A percentile compares a stretch with the other conserved stretches of the same genome.
Evolutionary conservation across 2,888 invertebrate species (phyloP).

Genomic region (Ephialtes manifestator): DNA sequence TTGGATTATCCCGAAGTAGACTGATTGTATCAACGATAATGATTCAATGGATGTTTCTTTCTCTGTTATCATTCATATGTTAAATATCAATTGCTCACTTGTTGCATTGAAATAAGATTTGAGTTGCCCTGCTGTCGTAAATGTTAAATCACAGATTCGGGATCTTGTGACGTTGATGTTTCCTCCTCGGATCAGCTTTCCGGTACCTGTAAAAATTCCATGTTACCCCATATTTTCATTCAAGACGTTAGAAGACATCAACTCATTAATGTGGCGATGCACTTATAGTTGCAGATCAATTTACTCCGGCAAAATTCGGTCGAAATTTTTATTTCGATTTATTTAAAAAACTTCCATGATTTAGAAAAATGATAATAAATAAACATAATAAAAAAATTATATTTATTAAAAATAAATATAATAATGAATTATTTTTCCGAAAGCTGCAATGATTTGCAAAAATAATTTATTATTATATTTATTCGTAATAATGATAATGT

Average conservation of each 20-base stretch:
- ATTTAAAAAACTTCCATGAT: too few relatives aligned
- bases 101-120: conserved; percentile 43
- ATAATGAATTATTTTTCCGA: too few relatives aligned
- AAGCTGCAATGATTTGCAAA: too few relatives aligned
- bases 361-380: too few relatives aligned
- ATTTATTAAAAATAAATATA: too few relatives aligned
- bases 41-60: conserved; percentile 2
- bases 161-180: conserved; percentile 59
- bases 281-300: too few relatives aligned
- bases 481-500: too few relatives aligned
- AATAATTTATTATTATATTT: too few relatives aligned
- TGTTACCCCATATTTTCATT: conserved; percentile 1
- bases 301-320: too few relatives aligned
- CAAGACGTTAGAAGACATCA: background rate
- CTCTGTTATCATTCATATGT: conserved; percentile 31
- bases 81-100: conserved; percentile 54
- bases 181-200: conserved; percentile 82
- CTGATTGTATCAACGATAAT: conserved; percentile 20
- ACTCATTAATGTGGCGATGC: too few relatives aligned
- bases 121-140: conserved; percentile 15
- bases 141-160: conserved; percentile 59
- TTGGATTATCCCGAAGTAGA: conserved; percentile 50
- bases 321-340: too few relatives aligned
- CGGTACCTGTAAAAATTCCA: conserved; percentile 77
- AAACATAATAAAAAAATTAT: too few relatives aligned